phyloP scores from a whole-genome alignment of 2,797 vertebrate species.

The Hemibagrus guttatus region DNA sequence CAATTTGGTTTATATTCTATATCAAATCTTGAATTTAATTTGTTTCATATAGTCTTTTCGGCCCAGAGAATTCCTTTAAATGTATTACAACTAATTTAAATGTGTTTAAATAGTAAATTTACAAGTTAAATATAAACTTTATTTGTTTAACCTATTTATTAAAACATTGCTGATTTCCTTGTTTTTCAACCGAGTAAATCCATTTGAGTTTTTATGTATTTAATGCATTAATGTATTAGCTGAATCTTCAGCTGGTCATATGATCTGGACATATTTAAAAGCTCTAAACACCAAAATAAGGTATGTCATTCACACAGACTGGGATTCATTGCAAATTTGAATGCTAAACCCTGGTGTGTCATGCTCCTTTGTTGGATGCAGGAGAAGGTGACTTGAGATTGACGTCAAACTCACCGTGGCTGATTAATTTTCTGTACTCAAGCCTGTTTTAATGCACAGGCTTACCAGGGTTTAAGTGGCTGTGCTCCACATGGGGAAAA shows the following conservation, averaged over 20 bases:
- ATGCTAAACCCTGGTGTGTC: conserved; percentile 30
- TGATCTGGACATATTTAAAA: not conserved
- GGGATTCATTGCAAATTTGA: conserved; percentile 22
- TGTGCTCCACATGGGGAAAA: not conserved
- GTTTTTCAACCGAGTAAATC: too few relatives aligned
- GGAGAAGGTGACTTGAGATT: conserved; percentile 42
- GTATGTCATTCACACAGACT: not conserved
- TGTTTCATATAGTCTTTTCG: not conserved
- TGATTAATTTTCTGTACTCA: conserved; percentile 43
- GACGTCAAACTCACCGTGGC: conserved; percentile 40
- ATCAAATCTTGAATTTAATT: not conserved
- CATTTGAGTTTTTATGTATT: not conserved
- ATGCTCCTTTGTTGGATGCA: conserved; percentile 22
- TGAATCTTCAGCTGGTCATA: not conserved
- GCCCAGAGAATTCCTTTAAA: not conserved
- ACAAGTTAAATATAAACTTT: too few relatives aligned
- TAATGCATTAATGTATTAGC: not conserved
- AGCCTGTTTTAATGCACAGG: conserved; percentile 19
- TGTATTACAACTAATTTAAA: not conserved
- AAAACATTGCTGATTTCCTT: not conserved
- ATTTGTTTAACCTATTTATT: not conserved
- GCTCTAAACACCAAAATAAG: not conserved
- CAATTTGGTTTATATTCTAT: not conserved
- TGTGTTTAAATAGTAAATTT: too few relatives aligned
- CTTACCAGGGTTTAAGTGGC: conserved; percentile 24